phyloP scores from a whole-genome alignment of 1,140 invertebrate species.

The Himalopsyche phryganea region DNA sequence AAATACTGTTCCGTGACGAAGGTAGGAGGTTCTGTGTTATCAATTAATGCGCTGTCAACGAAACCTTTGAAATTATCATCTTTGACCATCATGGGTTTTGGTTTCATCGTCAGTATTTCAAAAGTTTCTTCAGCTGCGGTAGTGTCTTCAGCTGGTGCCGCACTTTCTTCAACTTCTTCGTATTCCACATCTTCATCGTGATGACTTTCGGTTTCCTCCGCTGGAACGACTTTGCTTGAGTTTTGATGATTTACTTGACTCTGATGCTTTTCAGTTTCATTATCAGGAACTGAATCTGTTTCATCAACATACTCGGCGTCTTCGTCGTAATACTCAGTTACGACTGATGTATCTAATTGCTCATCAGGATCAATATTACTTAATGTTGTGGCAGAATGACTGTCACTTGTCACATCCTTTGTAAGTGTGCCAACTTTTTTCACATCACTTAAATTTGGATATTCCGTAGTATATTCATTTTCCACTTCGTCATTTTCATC shows the following conservation, averaged over 20 bases:
- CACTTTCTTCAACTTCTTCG: constrained; percentile 47
- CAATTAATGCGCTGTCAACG: constrained; percentile 50
- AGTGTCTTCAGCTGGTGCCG: constrained; percentile 35
- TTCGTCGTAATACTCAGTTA: constrained; percentile 32
- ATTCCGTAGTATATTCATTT: too few species aligned
- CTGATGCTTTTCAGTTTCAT: not conserved
- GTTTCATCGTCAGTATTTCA: constrained; percentile 53
- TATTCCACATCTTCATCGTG: constrained; percentile 43
- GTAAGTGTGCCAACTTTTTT: too few species aligned
- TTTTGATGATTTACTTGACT: not conserved
- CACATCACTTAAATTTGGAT: too few species aligned
- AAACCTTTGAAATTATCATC: constrained; percentile 56
- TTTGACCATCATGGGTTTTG: constrained; percentile 47
- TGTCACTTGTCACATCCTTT: too few species aligned
- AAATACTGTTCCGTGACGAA: constrained; percentile 29
- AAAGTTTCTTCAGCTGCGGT: constrained; percentile 41
- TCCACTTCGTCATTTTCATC: not conserved
- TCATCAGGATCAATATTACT: not conserved
- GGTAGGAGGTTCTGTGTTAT: constrained; percentile 40
- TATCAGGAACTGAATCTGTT: not conserved
- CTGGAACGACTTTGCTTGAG: not conserved
- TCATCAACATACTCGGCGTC: constrained; percentile 36
- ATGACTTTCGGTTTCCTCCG: constrained; percentile 13
- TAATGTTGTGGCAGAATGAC: too few species aligned
- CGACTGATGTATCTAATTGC: constrained; percentile 10